Conservation (phyloP, 2,797 vertebrate species). For the Morus bassanus region DNA sequence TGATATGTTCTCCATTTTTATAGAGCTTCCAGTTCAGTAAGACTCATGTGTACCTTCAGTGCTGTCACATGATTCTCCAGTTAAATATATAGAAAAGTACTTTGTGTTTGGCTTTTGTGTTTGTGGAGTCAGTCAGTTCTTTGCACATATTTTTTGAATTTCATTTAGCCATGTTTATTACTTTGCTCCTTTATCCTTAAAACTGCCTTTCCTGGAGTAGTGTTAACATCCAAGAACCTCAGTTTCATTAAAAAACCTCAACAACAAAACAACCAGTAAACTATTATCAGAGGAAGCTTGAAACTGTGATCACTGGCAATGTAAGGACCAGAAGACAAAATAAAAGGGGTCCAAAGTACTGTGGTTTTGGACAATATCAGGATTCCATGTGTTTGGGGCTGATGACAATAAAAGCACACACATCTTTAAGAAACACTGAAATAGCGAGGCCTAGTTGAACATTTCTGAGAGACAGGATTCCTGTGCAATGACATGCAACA, state of each 20-base stretch:
- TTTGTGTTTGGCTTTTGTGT: neutral
- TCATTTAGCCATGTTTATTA: neutral
- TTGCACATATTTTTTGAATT: neutral
- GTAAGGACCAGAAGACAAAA: neutral
- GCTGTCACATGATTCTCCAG: neutral
- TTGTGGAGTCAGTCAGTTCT: neutral
- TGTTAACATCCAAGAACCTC: neutral
- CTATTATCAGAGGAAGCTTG: neutral
- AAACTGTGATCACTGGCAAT: neutral
- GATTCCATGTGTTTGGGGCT: neutral
- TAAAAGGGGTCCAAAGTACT: neutral
- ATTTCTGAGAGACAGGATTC: neutral
- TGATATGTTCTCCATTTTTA: neutral
- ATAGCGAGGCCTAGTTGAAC: neutral
- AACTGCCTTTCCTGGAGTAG: neutral
- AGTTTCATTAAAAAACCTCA: neutral
- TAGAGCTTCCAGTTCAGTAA: neutral
- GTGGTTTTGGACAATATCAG: neutral
- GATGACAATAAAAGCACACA: neutral
- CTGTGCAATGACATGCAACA: neutral
- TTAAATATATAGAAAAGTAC: neutral
- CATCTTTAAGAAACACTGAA: neutral
- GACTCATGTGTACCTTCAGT: neutral
- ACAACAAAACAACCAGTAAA: neutral
- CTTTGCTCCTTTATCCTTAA: neutral